These are phyloP conservation scores for Lasiurus borealis DNA, from an alignment of 2,113 vertebrate genomes.

Conservation along the genomic window DNA sequence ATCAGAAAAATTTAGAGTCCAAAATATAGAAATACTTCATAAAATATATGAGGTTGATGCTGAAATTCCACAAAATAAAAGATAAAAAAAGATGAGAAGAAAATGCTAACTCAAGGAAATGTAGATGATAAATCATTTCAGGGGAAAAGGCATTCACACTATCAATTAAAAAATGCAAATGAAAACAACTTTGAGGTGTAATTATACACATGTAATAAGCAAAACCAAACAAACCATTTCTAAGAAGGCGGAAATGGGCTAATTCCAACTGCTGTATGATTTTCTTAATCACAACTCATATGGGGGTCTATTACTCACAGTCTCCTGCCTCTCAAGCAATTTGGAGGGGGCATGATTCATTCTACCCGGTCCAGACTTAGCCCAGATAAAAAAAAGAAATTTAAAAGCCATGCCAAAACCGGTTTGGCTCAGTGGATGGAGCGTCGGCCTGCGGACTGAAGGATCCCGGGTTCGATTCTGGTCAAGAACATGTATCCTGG, in stretches of 20 bases:
- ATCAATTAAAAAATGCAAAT: conserved; percentile 66
- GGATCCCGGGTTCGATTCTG: too few species aligned
- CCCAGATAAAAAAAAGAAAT: neutral
- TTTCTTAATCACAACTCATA: conserved; percentile 21
- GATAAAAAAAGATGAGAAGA: neutral
- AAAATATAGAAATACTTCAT: conserved; percentile 57
- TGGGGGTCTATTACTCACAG: neutral
- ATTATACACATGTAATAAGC: conserved; percentile 67
- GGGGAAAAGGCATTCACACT: conserved; percentile 9
- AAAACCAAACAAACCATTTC: conserved; percentile 59
- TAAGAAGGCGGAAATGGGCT: neutral
- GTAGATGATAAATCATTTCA: conserved; percentile 12
- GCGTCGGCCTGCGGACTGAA: too few species aligned
- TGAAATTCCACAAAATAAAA: conserved; percentile 47
- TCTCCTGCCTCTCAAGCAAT: neutral
- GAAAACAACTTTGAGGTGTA: conserved; percentile 59
- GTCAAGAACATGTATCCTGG: too few species aligned
- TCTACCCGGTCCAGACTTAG: neutral
- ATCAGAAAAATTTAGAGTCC: conserved; percentile 68
- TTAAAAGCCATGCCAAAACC: neutral
- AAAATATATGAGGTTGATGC: conserved; percentile 38
- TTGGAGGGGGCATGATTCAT: neutral
- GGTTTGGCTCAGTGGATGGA: too few species aligned
- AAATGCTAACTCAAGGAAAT: conserved; percentile 38
- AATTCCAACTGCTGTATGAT: conserved; percentile 13